Evolutionary conservation across 2,113 vertebrate genomes (phyloP), one percentile per base, ranked within the genome.

Genomic region (Cololabis saira): DNA sequence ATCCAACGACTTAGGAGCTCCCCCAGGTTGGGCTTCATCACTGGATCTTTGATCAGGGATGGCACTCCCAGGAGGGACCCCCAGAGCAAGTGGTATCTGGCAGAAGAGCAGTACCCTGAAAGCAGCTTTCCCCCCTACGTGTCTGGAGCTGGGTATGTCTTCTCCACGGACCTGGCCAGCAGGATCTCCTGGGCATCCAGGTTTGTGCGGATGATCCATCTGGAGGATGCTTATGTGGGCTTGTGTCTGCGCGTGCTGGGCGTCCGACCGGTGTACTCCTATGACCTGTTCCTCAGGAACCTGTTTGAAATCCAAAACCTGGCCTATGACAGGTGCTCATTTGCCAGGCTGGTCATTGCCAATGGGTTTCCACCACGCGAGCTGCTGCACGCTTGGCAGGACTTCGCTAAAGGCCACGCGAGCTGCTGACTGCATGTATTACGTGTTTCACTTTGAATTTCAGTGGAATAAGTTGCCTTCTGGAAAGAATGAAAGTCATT

Each of bases 171-270:
- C 22, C 22, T 94, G 55, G 93, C 91, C 0, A 0, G 0, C 0
- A 83, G 79, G n/a, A 89, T 96, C 0, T 92, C 87, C 27, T 22
- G 22, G 64, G 87, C 81, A 0, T 95, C 94, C 17, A 86, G 78
- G 41, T 86, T 30, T 0, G 56, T 92, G 16, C 78, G 19, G 0
- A 0, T 67, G 4, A 63, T 97, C 48, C 90, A 93, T 16, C 76
- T 95, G 65, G 95, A 97, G 61, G 95, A 96, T 1, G 90, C 91
- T 0, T 96, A 95, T 17, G 69, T 95, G n/a, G 96, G 94, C 0
- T 15, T 94, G 58, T 95, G 94, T 62, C 72, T 96, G 53, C 62
- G 58, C 0, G 78, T 86, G 0, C 17, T 94, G 51, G 86, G 81
- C 0, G 1, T 95, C 10, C 61, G 12, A 42, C 92, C 92, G 0